Evolutionary conservation across 53 echinoderm and acorn worm species (phyloP).

Genomic region (Pentamera pediparva): DNA sequence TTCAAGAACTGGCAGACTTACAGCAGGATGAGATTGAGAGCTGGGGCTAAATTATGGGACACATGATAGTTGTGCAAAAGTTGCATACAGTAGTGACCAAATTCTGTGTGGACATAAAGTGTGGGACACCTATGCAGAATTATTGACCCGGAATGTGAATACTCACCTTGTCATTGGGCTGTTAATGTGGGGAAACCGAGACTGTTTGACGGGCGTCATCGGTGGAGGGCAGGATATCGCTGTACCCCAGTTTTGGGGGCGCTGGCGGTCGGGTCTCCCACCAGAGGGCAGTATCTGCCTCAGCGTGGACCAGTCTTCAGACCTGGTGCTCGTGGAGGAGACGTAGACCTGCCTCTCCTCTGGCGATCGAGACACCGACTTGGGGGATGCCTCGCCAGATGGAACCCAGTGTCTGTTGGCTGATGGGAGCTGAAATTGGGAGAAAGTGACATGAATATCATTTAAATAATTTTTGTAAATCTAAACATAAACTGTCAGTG

Average conservation of each 20-base stretch:
- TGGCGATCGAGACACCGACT: conserved; percentile 56
- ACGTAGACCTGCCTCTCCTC: conserved; percentile 72
- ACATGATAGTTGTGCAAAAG: no score
- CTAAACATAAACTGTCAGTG: no score
- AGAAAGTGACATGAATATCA: no score
- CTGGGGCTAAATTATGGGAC: no score
- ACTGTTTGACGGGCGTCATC: conserved; percentile 58
- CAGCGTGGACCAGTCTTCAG: conserved; percentile 92
- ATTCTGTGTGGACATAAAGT: no score
- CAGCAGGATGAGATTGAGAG: no score
- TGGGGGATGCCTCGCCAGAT: conserved; percentile 66
- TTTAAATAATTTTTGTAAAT: no score
- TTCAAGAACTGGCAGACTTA: no score
- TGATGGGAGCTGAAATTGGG: conserved; percentile 43
- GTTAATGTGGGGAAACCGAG: conserved; percentile 84
- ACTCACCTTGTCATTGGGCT: conserved; percentile 97
- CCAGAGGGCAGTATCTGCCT: conserved; percentile 74
- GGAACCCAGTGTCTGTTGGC: conserved; percentile 77
- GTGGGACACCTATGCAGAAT: no score
- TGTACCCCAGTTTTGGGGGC: conserved; percentile 98
- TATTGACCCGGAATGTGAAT: no score
- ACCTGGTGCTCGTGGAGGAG: conserved; percentile 74
- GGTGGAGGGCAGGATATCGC: conserved; percentile 59
- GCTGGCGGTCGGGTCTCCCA: conserved; percentile 52
- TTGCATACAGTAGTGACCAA: no score